Percentiles rank a stretch among this genome's conserved stretches.
Conservation (phyloP, 2,113 vertebrate species). For the Sapajus apella region DNA sequence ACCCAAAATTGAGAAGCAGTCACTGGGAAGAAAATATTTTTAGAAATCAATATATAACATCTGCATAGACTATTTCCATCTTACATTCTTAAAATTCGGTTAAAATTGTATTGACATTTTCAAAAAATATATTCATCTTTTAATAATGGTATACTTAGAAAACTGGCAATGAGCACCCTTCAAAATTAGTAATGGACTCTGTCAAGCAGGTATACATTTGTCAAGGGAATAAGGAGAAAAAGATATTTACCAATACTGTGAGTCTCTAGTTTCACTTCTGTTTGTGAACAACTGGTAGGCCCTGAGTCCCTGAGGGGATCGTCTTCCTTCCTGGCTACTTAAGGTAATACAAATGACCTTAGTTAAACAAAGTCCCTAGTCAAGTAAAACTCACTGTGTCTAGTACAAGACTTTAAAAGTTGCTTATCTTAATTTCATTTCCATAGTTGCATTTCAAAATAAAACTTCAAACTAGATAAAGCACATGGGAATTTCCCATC, state of each 20-base stretch:
- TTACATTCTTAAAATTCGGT: slow-evolving; percentile 17
- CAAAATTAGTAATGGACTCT: neutral
- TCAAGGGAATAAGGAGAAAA: neutral
- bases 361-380: neutral
- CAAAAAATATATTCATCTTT: neutral
- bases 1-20: neutral
- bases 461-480: neutral
- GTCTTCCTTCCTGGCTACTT: neutral
- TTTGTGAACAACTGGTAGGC: neutral
- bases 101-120: neutral
- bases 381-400: slow-evolving; percentile 9
- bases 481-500: neutral
- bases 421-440: slow-evolving; percentile 7
- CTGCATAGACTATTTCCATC: neutral
- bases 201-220: neutral
- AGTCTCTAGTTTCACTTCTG: neutral
- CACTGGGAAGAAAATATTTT: neutral
- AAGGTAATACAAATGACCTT: neutral
- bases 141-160: neutral
- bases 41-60: neutral
- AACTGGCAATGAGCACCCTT: neutral
- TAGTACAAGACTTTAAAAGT: neutral
- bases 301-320: neutral
- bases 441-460: neutral
- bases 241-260: neutral